Conservation (phyloP, 2,888 invertebrate species). For the Parnassius mnemosyne region DNA sequence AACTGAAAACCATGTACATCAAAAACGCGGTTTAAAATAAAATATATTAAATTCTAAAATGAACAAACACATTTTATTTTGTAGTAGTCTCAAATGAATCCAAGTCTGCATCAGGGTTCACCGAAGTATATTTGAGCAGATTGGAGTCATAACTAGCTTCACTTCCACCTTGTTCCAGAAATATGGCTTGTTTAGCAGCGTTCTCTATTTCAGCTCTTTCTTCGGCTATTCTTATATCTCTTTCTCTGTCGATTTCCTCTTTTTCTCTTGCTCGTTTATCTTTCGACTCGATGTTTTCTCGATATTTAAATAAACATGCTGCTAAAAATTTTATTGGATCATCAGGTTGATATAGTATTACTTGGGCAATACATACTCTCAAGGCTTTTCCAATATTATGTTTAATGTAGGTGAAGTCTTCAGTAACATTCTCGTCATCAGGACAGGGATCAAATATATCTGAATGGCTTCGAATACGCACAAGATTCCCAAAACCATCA, state of each 20-base stretch:
- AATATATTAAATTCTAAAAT: not conserved
- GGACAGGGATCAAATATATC: conserved; percentile 64
- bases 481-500: conserved; percentile 73
- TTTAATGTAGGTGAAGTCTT: conserved; percentile 70
- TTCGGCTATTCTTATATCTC: conserved; percentile 56
- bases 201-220: conserved; percentile 58
- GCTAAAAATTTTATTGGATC: conserved; percentile 71
- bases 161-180: conserved; percentile 57
- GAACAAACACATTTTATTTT: conserved; percentile 6
- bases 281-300: conserved; percentile 61
- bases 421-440: conserved; percentile 61
- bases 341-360: conserved; percentile 62
- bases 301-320: conserved; percentile 54
- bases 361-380: conserved; percentile 62
- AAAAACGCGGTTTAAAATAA: not conserved
- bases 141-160: conserved; percentile 70
- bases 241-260: conserved; percentile 55
- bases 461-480: conserved; percentile 61
- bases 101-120: conserved; percentile 40
- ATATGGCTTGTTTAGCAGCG: conserved; percentile 52
- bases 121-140: conserved; percentile 51
- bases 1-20: too few species aligned
- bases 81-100: conserved; percentile 19
- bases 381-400: conserved; percentile 61
- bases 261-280: conserved; percentile 56